Conservation (phyloP, 37 sponge, comb jelly and placozoan genomes). For the Tethya wilhelma region DNA sequence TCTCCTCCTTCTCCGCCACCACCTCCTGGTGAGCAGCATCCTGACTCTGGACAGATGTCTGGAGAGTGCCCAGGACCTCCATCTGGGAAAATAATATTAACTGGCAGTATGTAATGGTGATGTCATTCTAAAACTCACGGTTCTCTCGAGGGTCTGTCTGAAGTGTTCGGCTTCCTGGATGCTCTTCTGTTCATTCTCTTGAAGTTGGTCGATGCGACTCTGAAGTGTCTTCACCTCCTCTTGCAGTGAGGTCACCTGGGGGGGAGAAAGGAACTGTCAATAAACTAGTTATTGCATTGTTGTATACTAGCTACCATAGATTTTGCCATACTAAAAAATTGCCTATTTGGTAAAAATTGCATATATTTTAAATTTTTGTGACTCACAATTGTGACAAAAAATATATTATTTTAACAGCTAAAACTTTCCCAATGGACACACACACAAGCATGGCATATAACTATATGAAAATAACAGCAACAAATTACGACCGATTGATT, state of each 20-base stretch:
- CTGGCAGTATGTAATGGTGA: background rate
- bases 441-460: too few species aligned
- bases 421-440: too few species aligned
- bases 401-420: too few species aligned
- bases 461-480: too few species aligned
- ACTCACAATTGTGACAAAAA: too few species aligned
- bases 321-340: too few species aligned
- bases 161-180: constrained; percentile 30
- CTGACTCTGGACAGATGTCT: constrained; percentile 1
- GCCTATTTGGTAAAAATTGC: too few species aligned
- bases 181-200: constrained; percentile 11
- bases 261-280: too few species aligned
- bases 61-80: constrained; percentile 25
- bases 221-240: constrained; percentile 7
- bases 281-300: too few species aligned
- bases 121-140: constrained; percentile 18
- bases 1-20: constrained; percentile 23
- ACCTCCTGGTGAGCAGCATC: constrained; percentile 1
- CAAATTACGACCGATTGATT: too few species aligned
- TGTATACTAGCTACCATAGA: too few species aligned
- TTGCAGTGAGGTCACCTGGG: background rate
- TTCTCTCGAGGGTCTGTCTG: constrained; percentile 31
- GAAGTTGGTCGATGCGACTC: constrained; percentile 1
- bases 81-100: constrained; percentile 12
- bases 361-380: too few species aligned